These are phyloP conservation scores for Raja brachyura DNA, from an alignment of 2,113 vertebrate species.

Conservation along the genomic window DNA sequence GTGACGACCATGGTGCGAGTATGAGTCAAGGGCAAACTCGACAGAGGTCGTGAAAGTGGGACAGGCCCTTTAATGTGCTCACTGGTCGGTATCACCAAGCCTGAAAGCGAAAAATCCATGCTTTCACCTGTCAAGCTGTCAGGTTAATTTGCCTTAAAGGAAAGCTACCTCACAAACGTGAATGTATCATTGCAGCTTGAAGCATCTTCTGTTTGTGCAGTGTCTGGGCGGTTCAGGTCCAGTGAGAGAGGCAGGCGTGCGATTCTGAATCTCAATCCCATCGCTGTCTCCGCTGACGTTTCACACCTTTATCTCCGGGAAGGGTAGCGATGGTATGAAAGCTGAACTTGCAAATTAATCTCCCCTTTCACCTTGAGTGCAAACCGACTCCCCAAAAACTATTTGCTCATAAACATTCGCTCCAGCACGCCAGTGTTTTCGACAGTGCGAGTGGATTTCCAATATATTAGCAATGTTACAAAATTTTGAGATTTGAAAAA, in stretches of 20 bases:
- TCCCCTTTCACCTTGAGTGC: background rate
- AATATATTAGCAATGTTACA: no score
- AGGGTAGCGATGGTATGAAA: no score
- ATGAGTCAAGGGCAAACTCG: no score
- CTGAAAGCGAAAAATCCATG: background rate
- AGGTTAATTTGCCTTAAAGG: background rate
- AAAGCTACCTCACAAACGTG: background rate
- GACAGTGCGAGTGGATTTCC: background rate
- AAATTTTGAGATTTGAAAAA: no score
- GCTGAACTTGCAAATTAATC: constrained; percentile 10
- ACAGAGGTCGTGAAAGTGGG: no score
- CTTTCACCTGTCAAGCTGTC: background rate
- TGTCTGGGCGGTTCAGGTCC: background rate
- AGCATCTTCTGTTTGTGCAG: background rate
- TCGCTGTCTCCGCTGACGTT: background rate
- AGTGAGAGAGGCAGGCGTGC: background rate
- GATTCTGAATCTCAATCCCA: background rate
- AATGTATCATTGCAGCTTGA: background rate
- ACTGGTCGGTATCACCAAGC: no score
- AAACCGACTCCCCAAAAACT: background rate
- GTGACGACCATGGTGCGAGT: no score
- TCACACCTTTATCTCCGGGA: background rate
- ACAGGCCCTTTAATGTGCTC: no score
- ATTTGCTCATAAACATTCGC: background rate
- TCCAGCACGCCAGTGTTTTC: background rate